phyloP scores from a whole-genome alignment of 1,140 invertebrate genomes.

The Papilio xuthus region DNA sequence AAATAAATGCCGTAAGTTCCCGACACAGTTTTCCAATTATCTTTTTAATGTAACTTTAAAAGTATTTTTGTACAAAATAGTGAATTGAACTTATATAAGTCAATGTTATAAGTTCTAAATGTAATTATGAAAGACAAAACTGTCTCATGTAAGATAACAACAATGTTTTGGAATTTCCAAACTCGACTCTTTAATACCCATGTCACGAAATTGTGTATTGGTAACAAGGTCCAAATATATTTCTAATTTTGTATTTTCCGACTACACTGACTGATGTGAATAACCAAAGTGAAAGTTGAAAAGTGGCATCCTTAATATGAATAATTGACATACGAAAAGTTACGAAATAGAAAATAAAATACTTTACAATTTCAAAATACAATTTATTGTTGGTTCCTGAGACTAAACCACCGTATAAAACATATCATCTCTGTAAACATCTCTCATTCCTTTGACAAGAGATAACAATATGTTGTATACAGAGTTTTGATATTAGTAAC shows the following conservation, averaged over 20 bases:
- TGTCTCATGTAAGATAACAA: background rate
- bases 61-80: background rate
- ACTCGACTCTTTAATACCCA: background rate
- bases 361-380: no score
- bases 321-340: no score
- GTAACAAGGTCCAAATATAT: background rate
- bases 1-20: constrained; percentile 4
- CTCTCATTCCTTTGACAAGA: no score
- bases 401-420: no score
- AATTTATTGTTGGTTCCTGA: no score
- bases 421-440: no score
- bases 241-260: background rate
- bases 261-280: background rate
- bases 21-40: constrained; percentile 34
- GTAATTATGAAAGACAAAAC: background rate
- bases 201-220: constrained; percentile 5
- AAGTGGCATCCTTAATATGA: no score
- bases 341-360: no score
- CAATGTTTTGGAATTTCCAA: background rate
- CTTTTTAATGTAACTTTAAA: constrained; percentile 30
- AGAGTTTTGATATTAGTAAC: no score
- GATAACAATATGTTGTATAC: no score
- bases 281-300: no score
- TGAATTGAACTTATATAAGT: background rate
- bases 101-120: background rate